Base-by-base conservation (phyloP, 37 sponge, comb jelly and placozoan genomes). In the Cliona cf. orientalis region DNA sequence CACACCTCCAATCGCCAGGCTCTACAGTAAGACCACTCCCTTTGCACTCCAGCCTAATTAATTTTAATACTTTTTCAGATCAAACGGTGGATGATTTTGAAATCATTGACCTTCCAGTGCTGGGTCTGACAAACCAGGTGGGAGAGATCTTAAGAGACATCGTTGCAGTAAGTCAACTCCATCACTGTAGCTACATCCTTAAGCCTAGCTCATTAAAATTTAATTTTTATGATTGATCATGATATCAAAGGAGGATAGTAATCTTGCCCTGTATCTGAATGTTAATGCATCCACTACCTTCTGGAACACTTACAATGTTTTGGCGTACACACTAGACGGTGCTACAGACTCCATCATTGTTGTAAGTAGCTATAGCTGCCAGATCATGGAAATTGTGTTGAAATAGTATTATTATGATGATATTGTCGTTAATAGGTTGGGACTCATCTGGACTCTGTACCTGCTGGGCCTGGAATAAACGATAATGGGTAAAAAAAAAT, bases 381-480 rank as follows among this genome's bases (percentile, higher is more conserved):
- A n/a, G 63, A 21, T 61, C 12, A 26, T n/a, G 23, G 23, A 25
- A 6, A 61, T 25, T 61, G 63, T 61, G 17, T 49, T n/a, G 7
- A 5, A 61, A 7, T 25, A 12, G 28, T 61, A 61, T 46, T 32
- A 59, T 58, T 12, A 53, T 22, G 21, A 34, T 42, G 14, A 23
- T 1, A 32, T 64, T 34, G 5, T 62, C 35, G 22, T 2, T 5
- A 65, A 63, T 37, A 94, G 94, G 43, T 90, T 12, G 95, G 95
- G 5, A 85, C 91, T 46, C 95, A 94, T 60, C 72, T 94, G 57
- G 95, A 94, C 64, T 91, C 91, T 38, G 95, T 94, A 26, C 83
- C 91, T 35, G 91, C 86, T 58, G 95, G 95, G 7, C 85, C 91
- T 44, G 95, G 95, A 3, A 94, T 94, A 42, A 94, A 94, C 80